These are phyloP conservation scores for Puffinus mauretanicus DNA, from an alignment of 2,113 vertebrate species.

Conservation along the genomic window DNA sequence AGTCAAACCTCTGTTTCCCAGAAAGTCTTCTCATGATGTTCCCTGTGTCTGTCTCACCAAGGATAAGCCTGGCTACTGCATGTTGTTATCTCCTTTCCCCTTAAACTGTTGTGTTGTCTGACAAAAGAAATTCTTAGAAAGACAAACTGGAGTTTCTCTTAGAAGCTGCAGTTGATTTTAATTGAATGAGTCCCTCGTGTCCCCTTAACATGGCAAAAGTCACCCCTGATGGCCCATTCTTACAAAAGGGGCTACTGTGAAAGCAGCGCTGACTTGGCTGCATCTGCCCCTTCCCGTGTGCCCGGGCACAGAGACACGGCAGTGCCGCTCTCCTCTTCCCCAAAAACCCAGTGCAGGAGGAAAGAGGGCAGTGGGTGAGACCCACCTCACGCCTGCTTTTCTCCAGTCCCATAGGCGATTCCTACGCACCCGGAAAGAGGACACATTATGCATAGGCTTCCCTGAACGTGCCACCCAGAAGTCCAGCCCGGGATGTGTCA, in stretches of 20 bases:
- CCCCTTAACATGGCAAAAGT: background rate
- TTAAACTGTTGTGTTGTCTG: background rate
- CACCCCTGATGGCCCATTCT: background rate
- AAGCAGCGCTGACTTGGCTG: background rate
- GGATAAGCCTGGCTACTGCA: background rate
- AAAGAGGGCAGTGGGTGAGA: background rate
- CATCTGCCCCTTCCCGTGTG: background rate
- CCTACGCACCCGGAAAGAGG: background rate
- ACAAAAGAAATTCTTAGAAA: background rate
- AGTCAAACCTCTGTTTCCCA: background rate
- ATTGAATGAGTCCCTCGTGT: background rate
- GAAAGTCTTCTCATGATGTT: background rate
- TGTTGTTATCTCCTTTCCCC: background rate
- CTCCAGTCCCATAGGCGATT: background rate
- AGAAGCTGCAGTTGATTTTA: background rate
- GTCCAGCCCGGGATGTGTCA: background rate
- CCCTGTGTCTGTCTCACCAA: background rate
- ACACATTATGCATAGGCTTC: background rate
- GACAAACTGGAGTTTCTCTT: background rate
- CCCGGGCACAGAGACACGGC: fast-evolving
- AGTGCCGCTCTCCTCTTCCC: background rate
- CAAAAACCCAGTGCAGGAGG: background rate
- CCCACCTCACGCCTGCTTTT: background rate
- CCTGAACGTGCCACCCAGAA: background rate
- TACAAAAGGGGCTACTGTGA: background rate